phyloP scores from a whole-genome alignment of 2,797 vertebrate genomes.

The Bucorvus abyssinicus region DNA sequence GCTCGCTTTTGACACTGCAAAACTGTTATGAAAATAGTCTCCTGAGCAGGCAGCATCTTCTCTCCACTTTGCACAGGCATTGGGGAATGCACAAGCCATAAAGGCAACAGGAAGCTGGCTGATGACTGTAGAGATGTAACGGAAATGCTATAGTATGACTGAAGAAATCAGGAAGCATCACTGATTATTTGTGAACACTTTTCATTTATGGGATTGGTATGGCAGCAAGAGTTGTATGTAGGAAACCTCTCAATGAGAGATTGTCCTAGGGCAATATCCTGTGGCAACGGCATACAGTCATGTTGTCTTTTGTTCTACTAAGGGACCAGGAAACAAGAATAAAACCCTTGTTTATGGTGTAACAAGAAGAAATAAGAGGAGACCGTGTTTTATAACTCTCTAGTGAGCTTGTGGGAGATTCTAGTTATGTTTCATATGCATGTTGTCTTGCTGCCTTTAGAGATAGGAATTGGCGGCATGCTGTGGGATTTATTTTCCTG shows the following conservation, averaged over 20 bases:
- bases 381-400: background rate
- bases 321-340: background rate
- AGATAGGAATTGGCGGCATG: background rate
- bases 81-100: background rate
- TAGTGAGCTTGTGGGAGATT: background rate
- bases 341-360: background rate
- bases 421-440: background rate
- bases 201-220: background rate
- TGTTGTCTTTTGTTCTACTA: background rate
- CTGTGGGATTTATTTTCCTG: constrained; percentile 10
- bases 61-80: background rate
- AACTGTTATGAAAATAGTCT: background rate
- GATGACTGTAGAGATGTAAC: background rate
- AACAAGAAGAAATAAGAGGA: background rate
- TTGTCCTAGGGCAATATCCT: background rate
- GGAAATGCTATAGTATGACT: background rate
- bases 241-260: background rate
- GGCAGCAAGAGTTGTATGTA: background rate
- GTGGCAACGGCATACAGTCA: background rate
- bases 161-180: background rate
- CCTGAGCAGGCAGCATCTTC: background rate
- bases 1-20: background rate
- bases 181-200: background rate
- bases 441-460: background rate
- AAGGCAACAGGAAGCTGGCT: background rate